Conservation (phyloP, 2,113 vertebrate genomes). For the Anguilla japonica region DNA sequence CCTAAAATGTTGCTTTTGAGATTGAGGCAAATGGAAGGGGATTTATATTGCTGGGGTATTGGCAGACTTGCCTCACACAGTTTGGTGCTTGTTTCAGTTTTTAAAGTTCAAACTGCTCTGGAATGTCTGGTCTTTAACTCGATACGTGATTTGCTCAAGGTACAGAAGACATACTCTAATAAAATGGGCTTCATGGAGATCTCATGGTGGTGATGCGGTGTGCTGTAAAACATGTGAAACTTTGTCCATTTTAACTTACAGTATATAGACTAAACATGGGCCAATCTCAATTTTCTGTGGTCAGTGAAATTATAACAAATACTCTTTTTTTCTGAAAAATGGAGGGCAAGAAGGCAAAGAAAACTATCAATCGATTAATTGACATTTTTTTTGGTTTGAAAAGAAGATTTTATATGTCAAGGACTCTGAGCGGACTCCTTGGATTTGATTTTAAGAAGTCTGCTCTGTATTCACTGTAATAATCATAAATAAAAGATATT, state of each 20-base stretch:
- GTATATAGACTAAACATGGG: conserved; percentile 40
- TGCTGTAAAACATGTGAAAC: conserved; percentile 58
- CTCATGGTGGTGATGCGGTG: background rate
- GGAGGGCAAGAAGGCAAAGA: conserved; percentile 8
- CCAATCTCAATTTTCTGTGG: conserved; percentile 66
- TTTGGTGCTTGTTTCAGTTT: conserved; percentile 12
- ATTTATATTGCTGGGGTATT: conserved; percentile 8
- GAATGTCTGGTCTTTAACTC: conserved; percentile 7
- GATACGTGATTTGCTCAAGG: conserved; percentile 4
- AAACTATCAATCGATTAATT: conserved; percentile 44
- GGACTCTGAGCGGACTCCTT: conserved; percentile 10
- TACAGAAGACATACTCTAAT: background rate
- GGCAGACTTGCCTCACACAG: background rate
- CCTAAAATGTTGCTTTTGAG: conserved; percentile 21
- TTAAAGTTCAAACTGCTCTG: conserved; percentile 10
- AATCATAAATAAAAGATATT: conserved; percentile 27
- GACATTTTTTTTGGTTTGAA: conserved; percentile 39
- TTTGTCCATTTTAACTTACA: conserved; percentile 36
- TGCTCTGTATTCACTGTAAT: conserved; percentile 16
- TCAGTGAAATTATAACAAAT: conserved; percentile 45
- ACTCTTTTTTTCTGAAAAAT: conserved; percentile 29
- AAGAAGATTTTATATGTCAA: conserved; percentile 24
- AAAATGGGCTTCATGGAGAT: conserved; percentile 12
- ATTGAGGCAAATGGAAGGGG: conserved; percentile 21
- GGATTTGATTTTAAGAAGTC: conserved; percentile 13